These are phyloP conservation scores for Amiota communis DNA, from an alignment of 2,888 invertebrate species.

Conservation along the genomic window DNA sequence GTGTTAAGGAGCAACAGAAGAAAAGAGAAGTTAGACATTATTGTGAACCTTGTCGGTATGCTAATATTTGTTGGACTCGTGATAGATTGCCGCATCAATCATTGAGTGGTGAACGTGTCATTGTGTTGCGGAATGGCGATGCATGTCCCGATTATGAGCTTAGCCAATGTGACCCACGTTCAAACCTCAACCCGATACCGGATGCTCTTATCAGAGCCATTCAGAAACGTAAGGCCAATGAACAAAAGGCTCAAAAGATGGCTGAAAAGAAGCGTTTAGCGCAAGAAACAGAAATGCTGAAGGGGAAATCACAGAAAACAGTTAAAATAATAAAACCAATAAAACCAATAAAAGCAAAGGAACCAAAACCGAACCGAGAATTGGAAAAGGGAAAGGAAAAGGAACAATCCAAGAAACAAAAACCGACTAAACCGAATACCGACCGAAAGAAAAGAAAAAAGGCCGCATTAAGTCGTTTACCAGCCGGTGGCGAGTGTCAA, in stretches of 20 bases:
- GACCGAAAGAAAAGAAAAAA: not conserved
- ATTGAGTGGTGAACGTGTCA: constrained; percentile 28
- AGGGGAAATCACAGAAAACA: not conserved
- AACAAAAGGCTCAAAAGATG: not conserved
- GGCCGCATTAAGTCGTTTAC: too few species aligned
- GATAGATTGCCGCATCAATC: not conserved
- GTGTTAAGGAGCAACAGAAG: not conserved
- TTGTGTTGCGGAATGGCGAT: constrained; percentile 38
- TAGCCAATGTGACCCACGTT: constrained; percentile 12
- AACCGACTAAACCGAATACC: not conserved
- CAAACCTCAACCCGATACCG: not conserved
- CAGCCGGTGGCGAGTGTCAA: constrained; percentile 36
- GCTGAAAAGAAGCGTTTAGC: not conserved
- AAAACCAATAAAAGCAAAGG: not conserved
- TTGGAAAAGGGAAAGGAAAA: not conserved
- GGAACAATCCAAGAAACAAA: not conserved
- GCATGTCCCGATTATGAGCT: constrained; percentile 34
- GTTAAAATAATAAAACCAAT: not conserved
- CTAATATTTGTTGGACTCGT: not conserved
- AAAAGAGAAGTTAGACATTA: not conserved
- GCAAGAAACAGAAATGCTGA: not conserved
- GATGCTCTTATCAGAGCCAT: not conserved
- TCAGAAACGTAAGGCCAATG: not conserved
- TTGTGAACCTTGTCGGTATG: constrained; percentile 3
- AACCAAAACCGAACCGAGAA: not conserved